Evolutionary conservation across 2,797 vertebrate genomes (phyloP), one percentile per base, ranked within the genome.

Genomic region (Vespertilio murinus): DNA sequence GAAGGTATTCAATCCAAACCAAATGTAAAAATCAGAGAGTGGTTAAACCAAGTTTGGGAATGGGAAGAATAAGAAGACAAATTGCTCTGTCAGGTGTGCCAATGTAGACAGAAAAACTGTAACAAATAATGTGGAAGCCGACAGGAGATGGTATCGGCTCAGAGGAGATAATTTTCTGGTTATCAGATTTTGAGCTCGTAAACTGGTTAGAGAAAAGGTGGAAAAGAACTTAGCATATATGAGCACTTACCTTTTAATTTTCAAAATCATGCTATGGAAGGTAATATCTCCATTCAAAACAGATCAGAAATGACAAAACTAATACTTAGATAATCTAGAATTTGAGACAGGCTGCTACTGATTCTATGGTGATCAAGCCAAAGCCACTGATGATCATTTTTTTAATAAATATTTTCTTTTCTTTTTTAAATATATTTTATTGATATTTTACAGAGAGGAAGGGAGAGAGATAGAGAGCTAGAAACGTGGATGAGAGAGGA

Each of bases 231-330:
- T 84, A 52, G 23, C 2, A 28, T 30, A 8, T 45, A 83, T 9
- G 8, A 75, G 4, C 14, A 88, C 11, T 88, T 88, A 49, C 10
- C 35, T 86, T 85, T 87, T 83, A 87, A 79, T 93, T 80, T 93
- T 74, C 9, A 79, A 61, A 95, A 40, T 47, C 9, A 69, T 78
- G 28, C 33, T 20, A 30, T 49, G 6, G 5, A n/a, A 87, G 12
- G n/a, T 52, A 67, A 75, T 47, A 67, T 59, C 40, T 83, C 61
- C 28, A 80, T 35, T 65, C 23, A 78, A 90, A 71, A 59, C 11
- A 87, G 30, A 47, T 78, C 23, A 78, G 65, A 82, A 88, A 91
- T 33, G 30, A 16, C 6, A 67, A 5, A 59, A 67, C 23, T 45
- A 78, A 56, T 71, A 47, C 84, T 18, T 35, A 92, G 25, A 12